phyloP scores from a whole-genome alignment of 1,140 invertebrate genomes.

The Cydia pomonella region DNA sequence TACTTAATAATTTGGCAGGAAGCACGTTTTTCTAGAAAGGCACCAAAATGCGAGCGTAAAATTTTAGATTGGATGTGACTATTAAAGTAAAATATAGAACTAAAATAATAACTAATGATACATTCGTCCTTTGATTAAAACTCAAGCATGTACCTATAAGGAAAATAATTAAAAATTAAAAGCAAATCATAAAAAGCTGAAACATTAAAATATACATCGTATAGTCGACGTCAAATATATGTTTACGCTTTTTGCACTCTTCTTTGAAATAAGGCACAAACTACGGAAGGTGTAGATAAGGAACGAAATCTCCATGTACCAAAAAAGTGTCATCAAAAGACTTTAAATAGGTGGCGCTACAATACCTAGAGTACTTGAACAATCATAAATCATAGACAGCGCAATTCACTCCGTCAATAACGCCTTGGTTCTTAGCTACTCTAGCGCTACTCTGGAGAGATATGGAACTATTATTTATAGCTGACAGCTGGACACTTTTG shows the following conservation, averaged over 20 bases:
- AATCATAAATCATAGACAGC: no score
- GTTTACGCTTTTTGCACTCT: background rate
- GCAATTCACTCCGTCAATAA: no score
- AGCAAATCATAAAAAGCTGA: slow-evolving; percentile 30
- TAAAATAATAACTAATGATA: slow-evolving; percentile 34
- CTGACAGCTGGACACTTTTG: no score
- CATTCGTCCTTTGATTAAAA: slow-evolving; percentile 48
- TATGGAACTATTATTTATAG: no score
- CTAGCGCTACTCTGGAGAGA: no score
- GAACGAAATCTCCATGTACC: no score
- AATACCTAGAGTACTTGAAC: no score
- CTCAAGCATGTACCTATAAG: slow-evolving; percentile 72
- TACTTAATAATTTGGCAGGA: slow-evolving; percentile 24
- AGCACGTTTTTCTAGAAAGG: slow-evolving; percentile 4
- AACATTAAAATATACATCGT: background rate
- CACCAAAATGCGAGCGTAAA: slow-evolving; percentile 37
- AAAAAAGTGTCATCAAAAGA: no score
- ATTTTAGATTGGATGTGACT: slow-evolving; percentile 49
- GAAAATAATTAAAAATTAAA: slow-evolving; percentile 49
- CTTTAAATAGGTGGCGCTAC: no score
- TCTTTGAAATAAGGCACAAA: no score
- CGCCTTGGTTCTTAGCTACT: no score
- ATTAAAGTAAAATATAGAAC: slow-evolving; percentile 40
- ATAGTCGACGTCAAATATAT: background rate
- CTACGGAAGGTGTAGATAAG: no score